Base-by-base conservation (phyloP, 2,797 vertebrate genomes). In the Periophthalmus magnuspinnatus region DNA sequence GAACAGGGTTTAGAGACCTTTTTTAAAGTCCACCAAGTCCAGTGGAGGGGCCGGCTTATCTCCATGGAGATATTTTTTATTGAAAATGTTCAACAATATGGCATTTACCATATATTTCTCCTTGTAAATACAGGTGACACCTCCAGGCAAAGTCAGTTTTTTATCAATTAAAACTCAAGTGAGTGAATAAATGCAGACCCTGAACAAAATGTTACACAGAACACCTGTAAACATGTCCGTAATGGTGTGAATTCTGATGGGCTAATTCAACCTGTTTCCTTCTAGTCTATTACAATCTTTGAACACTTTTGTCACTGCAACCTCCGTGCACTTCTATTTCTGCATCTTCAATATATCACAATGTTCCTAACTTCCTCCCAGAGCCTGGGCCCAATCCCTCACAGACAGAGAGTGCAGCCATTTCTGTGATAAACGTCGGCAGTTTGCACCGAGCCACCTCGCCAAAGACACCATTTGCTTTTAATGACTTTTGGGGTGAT, bases 401-500 rank as follows among this genome's bases (percentile, higher is more conserved):
- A 52, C 65, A 71, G 68, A 69, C 72, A 55, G 22, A 52, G 68
- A n/a, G 68, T 71, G 72, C 63, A 67, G 83, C 82, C 68, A 75
- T 81, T 81, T 68, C 69, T 79, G 66, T 84, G 79, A 85, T 81
- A 81, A 76, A 81, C 77, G 79, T 76, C 75, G 70, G 80, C 67
- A 70, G 79, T 75, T 81, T 76, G 81, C 80, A 83, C 74, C 69
- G 75, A 81, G 81, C 78, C 69, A 70, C 78, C 86, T 78, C 41
- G 69, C 67, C 72, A 77, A 28, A 68, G 74, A 83, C 60, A 52
- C 84, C 79, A 90, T 81, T 91, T 83, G 75, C 82, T 82, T 84
- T 91, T 91, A 84, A 86, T 88, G 72, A 79, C 81, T 79, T 81
- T 67, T 69, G 1, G 52, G 79, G 66, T 78, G 78, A 84, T 85